A percentile compares a stretch with the other conserved stretches of the same genome.
Evolutionary conservation across 2,113 vertebrate species (phyloP).

Genomic region (Hypomesus transpacificus): DNA sequence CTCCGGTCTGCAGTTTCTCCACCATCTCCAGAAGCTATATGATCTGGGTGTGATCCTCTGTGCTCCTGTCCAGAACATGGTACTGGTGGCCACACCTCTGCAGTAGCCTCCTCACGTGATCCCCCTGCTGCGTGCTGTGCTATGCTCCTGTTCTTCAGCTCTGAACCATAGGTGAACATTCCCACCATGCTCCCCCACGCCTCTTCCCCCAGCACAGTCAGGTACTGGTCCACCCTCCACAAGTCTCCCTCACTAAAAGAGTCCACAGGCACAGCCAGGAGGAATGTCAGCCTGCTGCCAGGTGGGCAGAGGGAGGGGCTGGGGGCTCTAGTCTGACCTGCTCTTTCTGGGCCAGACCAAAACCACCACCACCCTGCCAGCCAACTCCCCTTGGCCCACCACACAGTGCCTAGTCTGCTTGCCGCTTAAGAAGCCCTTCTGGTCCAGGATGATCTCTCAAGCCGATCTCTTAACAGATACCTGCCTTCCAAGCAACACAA

Average conservation of each 20-base stretch:
- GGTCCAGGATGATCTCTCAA: conserved; percentile 47
- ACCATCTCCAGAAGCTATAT: conserved; percentile 40
- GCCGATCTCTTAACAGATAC: conserved; percentile 52
- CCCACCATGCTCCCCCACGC: conserved; percentile 42
- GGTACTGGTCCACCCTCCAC: conserved; percentile 35
- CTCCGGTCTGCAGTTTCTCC: conserved; percentile 4
- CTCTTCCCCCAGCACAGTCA: conserved; percentile 28
- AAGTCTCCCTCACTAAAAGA: conserved; percentile 46
- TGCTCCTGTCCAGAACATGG: conserved; percentile 34
- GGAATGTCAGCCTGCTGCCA: conserved; percentile 26
- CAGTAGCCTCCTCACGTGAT: conserved; percentile 43
- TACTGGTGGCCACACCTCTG: conserved; percentile 36
- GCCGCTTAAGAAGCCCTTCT: conserved; percentile 18
- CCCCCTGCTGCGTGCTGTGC: conserved; percentile 29
- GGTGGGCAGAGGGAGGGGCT: conserved; percentile 30
- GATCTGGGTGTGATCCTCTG: conserved; percentile 13
- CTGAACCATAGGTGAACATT: conserved; percentile 52
- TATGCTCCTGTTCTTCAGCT: conserved; percentile 36
- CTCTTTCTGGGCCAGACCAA: conserved; percentile 28
- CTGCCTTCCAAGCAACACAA: conserved; percentile 57
- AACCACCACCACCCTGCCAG: conserved; percentile 29
- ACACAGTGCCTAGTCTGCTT: conserved; percentile 32
- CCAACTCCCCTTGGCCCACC: conserved; percentile 15
- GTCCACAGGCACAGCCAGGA: conserved; percentile 47
- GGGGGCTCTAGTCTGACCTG: conserved; percentile 29